Evolutionary conservation across 2,113 vertebrate genomes (phyloP), one percentile per base, ranked within the genome.

Genomic region (Protomyctophum bolini): DNA sequence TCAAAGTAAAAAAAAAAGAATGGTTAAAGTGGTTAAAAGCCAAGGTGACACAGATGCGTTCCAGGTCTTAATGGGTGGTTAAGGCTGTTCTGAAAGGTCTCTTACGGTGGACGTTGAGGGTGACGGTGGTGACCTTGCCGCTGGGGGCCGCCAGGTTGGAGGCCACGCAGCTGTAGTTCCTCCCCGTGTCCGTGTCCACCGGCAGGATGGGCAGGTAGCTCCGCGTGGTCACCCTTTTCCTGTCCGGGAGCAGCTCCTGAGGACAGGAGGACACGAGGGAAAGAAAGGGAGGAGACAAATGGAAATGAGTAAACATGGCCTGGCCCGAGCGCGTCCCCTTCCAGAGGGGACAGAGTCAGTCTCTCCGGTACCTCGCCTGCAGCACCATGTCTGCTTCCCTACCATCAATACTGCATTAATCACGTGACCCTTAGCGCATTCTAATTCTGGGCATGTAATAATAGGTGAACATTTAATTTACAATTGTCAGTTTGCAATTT

Each of bases 21-120:
- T 21, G 21, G 21, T 21, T 21, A 21, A 21, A 21, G 21, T 21
- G 21, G 21, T 21, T 21, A 21, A 21, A 21, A 21, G 21, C 21
- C 2, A 21, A 21, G 21, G 46, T 52, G 45, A 21, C 21, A 21
- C 21, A 21, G 21, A 21, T 21, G 21, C 21, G 21, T 21, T 21
- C 21, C 21, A 21, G 45, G 7, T 41, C 6, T 59, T 10, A 21
- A 54, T 67, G 55, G 41, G 54, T 21, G 21, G 21, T 21, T 21
- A 21, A 21, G 21, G 21, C n/a, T 7, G 14, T 1, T 41, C 33
- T 41, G 5, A 41, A 6, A 41, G 33, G 3, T 41, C 33, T 41
- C 97, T 94, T 86, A 98, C 97, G 96, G 86, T 98, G 96, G 0
- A 98, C 96, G 0, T 98, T 95, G 14, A 98, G 95, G 58, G 93